Evolutionary conservation across 1,140 invertebrate species (phyloP), one percentile per base, ranked within the genome.

Genomic region (Thaumetopoea pityocampa): DNA sequence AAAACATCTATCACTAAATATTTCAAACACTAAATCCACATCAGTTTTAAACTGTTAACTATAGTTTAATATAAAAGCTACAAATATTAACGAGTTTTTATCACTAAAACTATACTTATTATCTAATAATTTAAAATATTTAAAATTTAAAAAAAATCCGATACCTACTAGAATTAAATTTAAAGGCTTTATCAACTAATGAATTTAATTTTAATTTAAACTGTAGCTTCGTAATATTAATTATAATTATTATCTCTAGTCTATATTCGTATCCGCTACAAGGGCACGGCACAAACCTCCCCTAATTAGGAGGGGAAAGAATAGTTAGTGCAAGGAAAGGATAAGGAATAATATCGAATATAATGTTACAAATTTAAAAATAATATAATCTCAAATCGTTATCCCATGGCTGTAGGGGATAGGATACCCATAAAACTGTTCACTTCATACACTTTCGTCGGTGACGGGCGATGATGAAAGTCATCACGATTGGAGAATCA

Each of bases 11-110:
- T 54, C 54, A 62, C 51, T 58, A 62, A 46, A 18, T 36, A 44
- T 48, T n/a, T n/a, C n/a, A n/a, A n/a, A 35, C 40, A 26, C 32
- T 45, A 51, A 58, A 54, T 24, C 48, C 50, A 51, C 30, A 34
- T 46, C 58, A 51, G 58, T 62, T 62, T 44, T 41, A 38, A 48
- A 61, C 58, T 34, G 58, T n/a, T 40, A 14, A 47, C 41, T 54
- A 51, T 20, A 8, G 37, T 18, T 20, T 26, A 16, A 26, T 8
- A 40, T 22, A 41, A 41, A 41, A 41, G 37, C 19, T 41, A 41
- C 37, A 41, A n/a, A n/a, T 4, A 26, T 5, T 9, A 23, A 1
- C 17, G 2, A 24, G n/a, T n/a, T 26, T 15, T 15, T 10, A 15
- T 9, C 34, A 36, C 26, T 34, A 20, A 41, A 24, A 9, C 17